Base-by-base conservation (phyloP, 2,113 vertebrate species). In the Probosciger aterrimus region DNA sequence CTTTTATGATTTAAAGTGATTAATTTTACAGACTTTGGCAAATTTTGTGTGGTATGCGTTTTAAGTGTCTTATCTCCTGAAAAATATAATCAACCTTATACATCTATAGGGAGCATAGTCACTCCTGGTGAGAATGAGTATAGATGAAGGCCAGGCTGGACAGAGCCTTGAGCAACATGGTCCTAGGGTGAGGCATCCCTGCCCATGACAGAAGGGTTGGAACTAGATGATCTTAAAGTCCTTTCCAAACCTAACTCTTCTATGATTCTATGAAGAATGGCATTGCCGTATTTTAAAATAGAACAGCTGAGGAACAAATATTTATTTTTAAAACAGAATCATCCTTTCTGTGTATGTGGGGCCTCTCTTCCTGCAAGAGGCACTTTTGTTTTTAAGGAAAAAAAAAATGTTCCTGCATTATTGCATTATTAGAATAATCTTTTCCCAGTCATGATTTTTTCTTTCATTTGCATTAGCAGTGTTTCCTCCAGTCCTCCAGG, bases 381-480 rank as follows among this genome's bases (percentile, higher is more conserved):
- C n/a, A 35, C 23, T 59, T 59, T 35, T 35, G 9, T 35, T 59
- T 35, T 59, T 59, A 59, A 24, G 57, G 30, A 14, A 59, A 59
- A 59, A 35, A 24, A 7, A 22, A 10, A 52, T 28, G 15, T 23
- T 59, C 20, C 57, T 35, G 30, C 44, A 47, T 88, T 73, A 67
- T 22, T 85, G 18, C n/a, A 6, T 89, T 92, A 41, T 18, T 49
- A 77, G 30, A 92, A 63, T 91, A 68, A 60, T 92, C 5, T 87
- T 92, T 64, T 78, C 10, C 31, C 74, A 23, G 39, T 85, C 53
- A 63, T 64, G 31, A 6, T 20, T 78, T 71, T 47, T 86, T 73
- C 33, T 94, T 94, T 91, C 11, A 84, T 95, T 95, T 87, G 23
- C 27, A 53, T 96, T 94, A 92, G 15, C 31, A 87, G 31, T 80